These are phyloP conservation scores for Battus philenor DNA, from an alignment of 1,140 invertebrate species.

Conservation along the genomic window DNA sequence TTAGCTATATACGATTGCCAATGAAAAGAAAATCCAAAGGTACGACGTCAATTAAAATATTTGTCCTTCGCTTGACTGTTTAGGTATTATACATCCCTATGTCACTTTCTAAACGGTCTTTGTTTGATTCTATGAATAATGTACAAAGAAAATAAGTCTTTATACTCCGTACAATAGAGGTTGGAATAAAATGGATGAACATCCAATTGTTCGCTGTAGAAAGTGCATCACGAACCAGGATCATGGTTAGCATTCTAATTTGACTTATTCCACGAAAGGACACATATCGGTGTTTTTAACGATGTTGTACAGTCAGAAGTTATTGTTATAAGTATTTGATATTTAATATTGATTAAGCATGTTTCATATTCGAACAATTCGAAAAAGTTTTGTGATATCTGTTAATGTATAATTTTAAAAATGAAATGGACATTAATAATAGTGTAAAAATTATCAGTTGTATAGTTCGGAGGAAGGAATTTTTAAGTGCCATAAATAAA, in stretches of 20 bases:
- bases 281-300: constrained; percentile 18
- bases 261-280: constrained; percentile 35
- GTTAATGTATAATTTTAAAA: too few species aligned
- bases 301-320: background rate
- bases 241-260: constrained; percentile 55
- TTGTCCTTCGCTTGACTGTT: constrained; percentile 16
- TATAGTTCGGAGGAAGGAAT: too few species aligned
- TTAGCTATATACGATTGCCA: too few species aligned
- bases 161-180: constrained; percentile 1
- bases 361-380: too few species aligned
- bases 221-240: constrained; percentile 48
- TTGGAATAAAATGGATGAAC: background rate
- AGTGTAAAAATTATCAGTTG: too few species aligned
- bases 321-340: too few species aligned
- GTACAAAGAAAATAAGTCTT: background rate
- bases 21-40: too few species aligned
- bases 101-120: constrained; percentile 16
- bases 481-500: too few species aligned
- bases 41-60: constrained; percentile 12
- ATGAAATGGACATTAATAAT: too few species aligned
- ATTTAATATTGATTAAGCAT: too few species aligned
- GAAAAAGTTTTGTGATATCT: too few species aligned
- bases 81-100: constrained; percentile 14
- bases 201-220: constrained; percentile 53
- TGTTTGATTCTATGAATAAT: constrained; percentile 11